Percentiles rank a stretch among this genome's conserved stretches.
phyloP scores from a whole-genome alignment of 2,797 vertebrate genomes.

The Apogon talboti region DNA sequence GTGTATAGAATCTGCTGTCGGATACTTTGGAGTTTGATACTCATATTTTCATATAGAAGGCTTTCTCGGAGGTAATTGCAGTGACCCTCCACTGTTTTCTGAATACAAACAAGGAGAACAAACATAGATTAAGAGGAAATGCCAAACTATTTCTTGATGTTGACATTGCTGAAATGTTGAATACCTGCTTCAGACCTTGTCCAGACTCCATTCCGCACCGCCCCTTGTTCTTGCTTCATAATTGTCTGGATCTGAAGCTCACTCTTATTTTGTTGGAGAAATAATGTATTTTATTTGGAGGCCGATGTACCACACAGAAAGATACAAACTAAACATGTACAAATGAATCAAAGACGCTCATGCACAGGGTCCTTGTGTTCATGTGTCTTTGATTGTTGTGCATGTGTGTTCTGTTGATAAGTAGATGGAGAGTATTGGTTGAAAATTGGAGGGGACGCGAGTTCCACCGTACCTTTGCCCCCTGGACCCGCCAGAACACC shows the following conservation, averaged over 20 bases:
- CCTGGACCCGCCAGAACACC: conserved; percentile 73
- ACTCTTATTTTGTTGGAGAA: no score
- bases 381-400: conserved; percentile 4
- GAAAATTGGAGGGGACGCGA: conserved; percentile 49
- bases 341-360: not conserved
- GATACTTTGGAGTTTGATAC: not conserved
- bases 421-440: conserved; percentile 34
- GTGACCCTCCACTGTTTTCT: not conserved
- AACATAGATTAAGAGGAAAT: conserved; percentile 14
- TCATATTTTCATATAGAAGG: not conserved
- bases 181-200: not conserved
- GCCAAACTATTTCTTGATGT: not conserved
- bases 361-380: conserved; percentile 1
- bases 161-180: conserved; percentile 1
- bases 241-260: no score
- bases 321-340: conserved; percentile 2
- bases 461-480: conserved; percentile 58
- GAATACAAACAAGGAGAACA: not conserved
- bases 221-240: not conserved
- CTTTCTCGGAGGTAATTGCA: not conserved
- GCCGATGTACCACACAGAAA: conserved; percentile 2
- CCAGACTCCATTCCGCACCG: not conserved
- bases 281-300: not conserved
- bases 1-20: conserved; percentile 2
- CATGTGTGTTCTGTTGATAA: conserved; percentile 29